Conservation (phyloP, 2,797 vertebrate species). For the Clarias laeviceps region DNA sequence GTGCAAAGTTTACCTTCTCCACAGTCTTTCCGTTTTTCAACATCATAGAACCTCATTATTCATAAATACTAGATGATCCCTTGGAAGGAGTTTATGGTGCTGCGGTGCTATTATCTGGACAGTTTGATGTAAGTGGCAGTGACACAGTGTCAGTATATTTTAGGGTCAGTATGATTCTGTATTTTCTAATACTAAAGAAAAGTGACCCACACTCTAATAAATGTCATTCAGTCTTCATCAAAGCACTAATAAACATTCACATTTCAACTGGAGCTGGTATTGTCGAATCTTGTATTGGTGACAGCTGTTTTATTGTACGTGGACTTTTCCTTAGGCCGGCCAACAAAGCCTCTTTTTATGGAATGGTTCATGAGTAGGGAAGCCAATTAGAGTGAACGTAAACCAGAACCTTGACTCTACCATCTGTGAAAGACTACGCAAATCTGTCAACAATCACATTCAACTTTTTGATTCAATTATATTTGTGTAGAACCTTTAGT, state of each 20-base stretch:
- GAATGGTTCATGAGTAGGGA: background rate
- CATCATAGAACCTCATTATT: constrained; percentile 22
- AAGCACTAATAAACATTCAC: constrained; percentile 55
- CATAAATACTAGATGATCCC: constrained; percentile 14
- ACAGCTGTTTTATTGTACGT: constrained; percentile 50
- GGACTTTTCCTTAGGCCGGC: background rate
- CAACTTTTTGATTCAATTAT: background rate
- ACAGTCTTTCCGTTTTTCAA: background rate
- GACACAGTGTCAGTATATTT: constrained; percentile 54
- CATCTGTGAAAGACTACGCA: background rate
- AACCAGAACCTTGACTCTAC: background rate
- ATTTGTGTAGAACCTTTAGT: background rate
- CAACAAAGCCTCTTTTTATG: background rate
- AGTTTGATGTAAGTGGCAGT: constrained; percentile 50
- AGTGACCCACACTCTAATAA: constrained; percentile 47
- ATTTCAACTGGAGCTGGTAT: constrained; percentile 53
- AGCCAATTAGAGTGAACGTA: background rate
- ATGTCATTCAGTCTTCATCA: constrained; percentile 67
- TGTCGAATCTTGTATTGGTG: background rate
- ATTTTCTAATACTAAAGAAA: constrained; percentile 56
- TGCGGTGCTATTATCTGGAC: constrained; percentile 10
- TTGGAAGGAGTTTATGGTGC: constrained; percentile 11
- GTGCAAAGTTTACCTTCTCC: background rate
- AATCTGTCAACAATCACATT: constrained; percentile 7
- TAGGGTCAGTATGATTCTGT: constrained; percentile 45